Percentiles rank a stretch among this genome's conserved stretches.
These are phyloP conservation scores for Cryptocheilus praepositus DNA, from an alignment of 2,888 invertebrate genomes.

Conservation along the genomic window DNA sequence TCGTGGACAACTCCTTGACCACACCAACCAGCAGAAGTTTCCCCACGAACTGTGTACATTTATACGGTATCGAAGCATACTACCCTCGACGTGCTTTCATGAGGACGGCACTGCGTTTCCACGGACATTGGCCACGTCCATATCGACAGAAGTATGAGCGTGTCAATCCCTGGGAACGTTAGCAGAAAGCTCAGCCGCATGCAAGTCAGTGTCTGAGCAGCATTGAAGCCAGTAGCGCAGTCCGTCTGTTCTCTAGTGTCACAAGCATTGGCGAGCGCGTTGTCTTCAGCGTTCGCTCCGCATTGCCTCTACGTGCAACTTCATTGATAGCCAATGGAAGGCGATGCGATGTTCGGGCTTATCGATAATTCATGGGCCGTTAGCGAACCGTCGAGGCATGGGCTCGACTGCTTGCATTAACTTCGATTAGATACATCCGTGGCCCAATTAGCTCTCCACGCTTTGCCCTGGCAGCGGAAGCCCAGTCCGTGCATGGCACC, in stretches of 20 bases:
- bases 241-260: too few relatives aligned
- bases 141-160: constrained; percentile 28
- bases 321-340: constrained; percentile 31
- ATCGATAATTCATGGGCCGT: constrained; percentile 57
- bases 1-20: too few relatives aligned
- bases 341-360: constrained; percentile 41
- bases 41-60: constrained; percentile 39
- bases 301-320: constrained; percentile 24
- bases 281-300: constrained; percentile 20
- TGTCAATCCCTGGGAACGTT: neutral
- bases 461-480: constrained; percentile 17
- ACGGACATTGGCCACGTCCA: constrained; percentile 8
- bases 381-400: constrained; percentile 30
- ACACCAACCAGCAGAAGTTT: too few relatives aligned
- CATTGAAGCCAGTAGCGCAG: neutral
- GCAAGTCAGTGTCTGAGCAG: neutral
- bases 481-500: neutral
- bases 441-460: constrained; percentile 44
- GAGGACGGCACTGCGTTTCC: too few relatives aligned
- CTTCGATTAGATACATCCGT: constrained; percentile 49
- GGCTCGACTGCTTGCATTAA: constrained; percentile 35
- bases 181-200: too few relatives aligned
- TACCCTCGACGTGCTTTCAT: neutral
- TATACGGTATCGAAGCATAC: constrained; percentile 23
- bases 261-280: neutral